A percentile compares a stretch with the other conserved stretches of the same genome.
Conservation (phyloP, 2,888 invertebrate genomes). For the Steinernema hermaphroditum region DNA sequence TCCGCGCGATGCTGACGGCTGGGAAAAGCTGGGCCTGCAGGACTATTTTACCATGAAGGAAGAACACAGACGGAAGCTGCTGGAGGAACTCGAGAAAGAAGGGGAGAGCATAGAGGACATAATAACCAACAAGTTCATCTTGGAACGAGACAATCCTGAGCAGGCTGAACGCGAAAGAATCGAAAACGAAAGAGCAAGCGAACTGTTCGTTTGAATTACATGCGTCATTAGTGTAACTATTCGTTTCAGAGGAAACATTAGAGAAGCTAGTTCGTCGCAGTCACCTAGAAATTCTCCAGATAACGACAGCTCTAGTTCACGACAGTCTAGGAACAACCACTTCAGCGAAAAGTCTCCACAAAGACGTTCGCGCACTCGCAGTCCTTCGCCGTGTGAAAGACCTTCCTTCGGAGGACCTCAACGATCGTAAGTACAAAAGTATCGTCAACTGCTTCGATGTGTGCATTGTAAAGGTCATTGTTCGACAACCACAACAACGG, state of each 20-base stretch:
- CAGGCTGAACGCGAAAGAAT: neutral
- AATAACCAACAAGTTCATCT: constrained; percentile 42
- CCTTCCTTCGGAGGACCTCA: neutral
- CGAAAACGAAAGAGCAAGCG: neutral
- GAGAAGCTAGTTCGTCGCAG: neutral
- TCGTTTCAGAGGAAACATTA: neutral
- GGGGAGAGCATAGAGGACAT: constrained; percentile 50
- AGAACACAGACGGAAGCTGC: constrained; percentile 35
- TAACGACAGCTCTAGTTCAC: too few relatives aligned
- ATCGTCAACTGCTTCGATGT: too few relatives aligned
- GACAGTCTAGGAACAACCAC: too few relatives aligned
- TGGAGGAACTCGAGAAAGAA: constrained; percentile 41
- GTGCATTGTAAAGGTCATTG: too few relatives aligned
- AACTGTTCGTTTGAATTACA: neutral
- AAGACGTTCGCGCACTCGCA: neutral
- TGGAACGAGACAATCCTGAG: constrained; percentile 18
- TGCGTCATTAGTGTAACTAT: neutral
- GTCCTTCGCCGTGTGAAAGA: neutral
- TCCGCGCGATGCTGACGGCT: constrained; percentile 75
- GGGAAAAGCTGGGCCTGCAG: constrained; percentile 95
- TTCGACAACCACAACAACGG: neutral
- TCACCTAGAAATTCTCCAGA: neutral
- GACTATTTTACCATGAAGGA: constrained; percentile 72
- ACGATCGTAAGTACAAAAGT: too few relatives aligned
- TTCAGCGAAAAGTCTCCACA: neutral